phyloP scores from a whole-genome alignment of 2,113 vertebrate species.

The Myocastor coypus region DNA sequence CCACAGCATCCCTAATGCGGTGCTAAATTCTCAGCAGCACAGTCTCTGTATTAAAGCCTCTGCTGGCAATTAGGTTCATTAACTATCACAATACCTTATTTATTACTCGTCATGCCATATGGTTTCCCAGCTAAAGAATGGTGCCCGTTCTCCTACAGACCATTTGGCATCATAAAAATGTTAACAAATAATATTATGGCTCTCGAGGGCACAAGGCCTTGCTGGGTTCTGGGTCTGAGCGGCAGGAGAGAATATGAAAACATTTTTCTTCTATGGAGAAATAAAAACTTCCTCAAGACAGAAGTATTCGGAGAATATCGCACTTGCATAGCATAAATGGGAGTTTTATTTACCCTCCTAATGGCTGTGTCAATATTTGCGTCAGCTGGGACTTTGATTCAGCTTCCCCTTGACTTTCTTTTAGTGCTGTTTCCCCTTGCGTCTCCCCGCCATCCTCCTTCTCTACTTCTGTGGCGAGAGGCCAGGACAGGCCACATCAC shows the following conservation, averaged over 20 bases:
- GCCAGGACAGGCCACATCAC: neutral
- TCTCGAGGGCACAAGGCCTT: conserved; percentile 90
- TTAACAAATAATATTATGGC: conserved; percentile 93
- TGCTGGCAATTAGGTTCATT: conserved; percentile 93
- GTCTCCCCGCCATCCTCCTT: neutral
- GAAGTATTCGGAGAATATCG: conserved; percentile 84
- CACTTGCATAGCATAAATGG: conserved; percentile 79
- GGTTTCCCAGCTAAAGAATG: conserved; percentile 92
- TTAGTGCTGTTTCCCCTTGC: conserved; percentile 26
- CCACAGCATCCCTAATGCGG: conserved; percentile 90
- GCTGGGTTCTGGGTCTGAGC: conserved; percentile 86
- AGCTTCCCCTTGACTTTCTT: conserved; percentile 62
- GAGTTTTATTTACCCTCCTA: conserved; percentile 84
- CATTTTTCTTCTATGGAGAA: conserved; percentile 88
- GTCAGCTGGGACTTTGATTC: conserved; percentile 77
- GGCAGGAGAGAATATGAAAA: conserved; percentile 89
- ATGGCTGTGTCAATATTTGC: conserved; percentile 86
- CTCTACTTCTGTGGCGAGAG: accelerated
- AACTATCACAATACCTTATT: conserved; percentile 95
- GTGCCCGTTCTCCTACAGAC: conserved; percentile 90
- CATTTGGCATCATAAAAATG: conserved; percentile 94
- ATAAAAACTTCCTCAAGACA: conserved; percentile 88
- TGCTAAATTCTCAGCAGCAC: conserved; percentile 93
- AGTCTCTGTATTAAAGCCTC: conserved; percentile 91
- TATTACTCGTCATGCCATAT: conserved; percentile 92